phyloP scores from a whole-genome alignment of 2,797 vertebrate genomes.

The Diplodus puntazzo region DNA sequence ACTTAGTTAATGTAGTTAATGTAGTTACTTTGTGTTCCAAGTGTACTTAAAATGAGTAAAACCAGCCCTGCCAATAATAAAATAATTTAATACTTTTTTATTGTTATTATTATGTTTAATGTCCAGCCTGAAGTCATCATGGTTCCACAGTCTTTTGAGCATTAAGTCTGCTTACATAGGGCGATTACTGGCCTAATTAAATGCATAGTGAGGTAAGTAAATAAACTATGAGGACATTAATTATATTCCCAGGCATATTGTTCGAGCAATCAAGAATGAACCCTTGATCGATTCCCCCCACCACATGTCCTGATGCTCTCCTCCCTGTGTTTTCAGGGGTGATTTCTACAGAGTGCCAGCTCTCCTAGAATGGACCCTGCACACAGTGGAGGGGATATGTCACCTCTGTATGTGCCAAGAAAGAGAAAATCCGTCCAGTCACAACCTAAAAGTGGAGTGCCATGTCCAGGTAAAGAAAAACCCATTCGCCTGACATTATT shows the following conservation, averaged over 20 bases:
- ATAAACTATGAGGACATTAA: not conserved
- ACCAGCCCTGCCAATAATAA: no score
- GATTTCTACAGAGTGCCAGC: constrained; percentile 13
- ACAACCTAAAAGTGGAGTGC: constrained; percentile 59
- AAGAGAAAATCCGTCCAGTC: constrained; percentile 72
- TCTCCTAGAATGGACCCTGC: constrained; percentile 63
- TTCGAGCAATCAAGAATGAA: not conserved
- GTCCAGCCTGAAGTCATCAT: no score
- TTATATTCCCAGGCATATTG: not conserved
- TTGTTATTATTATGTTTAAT: no score
- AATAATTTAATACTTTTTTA: no score
- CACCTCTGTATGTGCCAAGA: constrained; percentile 73
- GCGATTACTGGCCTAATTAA: not conserved
- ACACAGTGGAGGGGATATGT: constrained; percentile 69
- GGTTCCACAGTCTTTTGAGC: no score
- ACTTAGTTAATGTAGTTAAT: no score
- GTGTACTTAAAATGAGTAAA: no score
- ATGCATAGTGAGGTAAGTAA: no score
- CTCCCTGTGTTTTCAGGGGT: constrained; percentile 33
- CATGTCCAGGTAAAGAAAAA: constrained; percentile 63
- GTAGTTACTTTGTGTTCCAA: no score
- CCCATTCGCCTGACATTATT: fast-evolving
- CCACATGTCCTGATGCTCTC: not conserved
- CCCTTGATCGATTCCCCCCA: no score
- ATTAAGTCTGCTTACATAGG: no score